Base-by-base conservation (phyloP, 2,888 invertebrate genomes). In the Geotrupes spiniger region DNA sequence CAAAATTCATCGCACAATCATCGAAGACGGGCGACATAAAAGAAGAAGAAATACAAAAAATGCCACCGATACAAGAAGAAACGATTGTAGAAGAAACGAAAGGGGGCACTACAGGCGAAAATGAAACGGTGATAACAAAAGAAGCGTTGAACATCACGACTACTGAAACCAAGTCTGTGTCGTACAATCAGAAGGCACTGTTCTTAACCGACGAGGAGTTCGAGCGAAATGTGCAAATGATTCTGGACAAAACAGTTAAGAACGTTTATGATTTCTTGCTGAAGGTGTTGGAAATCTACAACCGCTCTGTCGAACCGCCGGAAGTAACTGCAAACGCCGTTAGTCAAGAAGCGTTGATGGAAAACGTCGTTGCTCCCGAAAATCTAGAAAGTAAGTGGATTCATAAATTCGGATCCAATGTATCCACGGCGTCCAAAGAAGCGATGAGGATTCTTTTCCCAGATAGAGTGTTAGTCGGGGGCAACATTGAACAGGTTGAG, bases 141-240 rank as follows among this genome's bases (percentile, higher is more conserved):
- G 16, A 33, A 15, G 27, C 38, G n/a, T n/a, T n/a, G n/a, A n/a
- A n/a, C n/a, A n/a, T n/a, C n/a, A n/a, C n/a, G n/a, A n/a, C n/a
- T n/a, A n/a, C n/a, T n/a, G n/a, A n/a, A n/a, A n/a, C n/a, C n/a
- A n/a, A n/a, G n/a, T n/a, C n/a, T n/a, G n/a, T n/a, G n/a, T n/a
- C n/a, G n/a, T n/a, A n/a, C n/a, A 39, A 5, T n/a, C 26, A 10
- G 17, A 11, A 9, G 14, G 36, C 11, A 31, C 21, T 29, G 28
- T 16, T 40, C 26, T 42, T 46, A 43, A 42, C 51, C 8, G 36
- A 39, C 28, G 48, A 52, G 25, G 46, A 52, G 17, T 49, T 49
- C 31, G 49, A 49, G 29, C 36, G 17, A 15, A 49, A 49, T 15
- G 45, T 49, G 4, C 45, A 45, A 17, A 49, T 14, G 26, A 49